Percentiles rank a stretch among this genome's conserved stretches.
phyloP scores from a whole-genome alignment of 2,797 vertebrate species.

The Alauda arvensis region DNA sequence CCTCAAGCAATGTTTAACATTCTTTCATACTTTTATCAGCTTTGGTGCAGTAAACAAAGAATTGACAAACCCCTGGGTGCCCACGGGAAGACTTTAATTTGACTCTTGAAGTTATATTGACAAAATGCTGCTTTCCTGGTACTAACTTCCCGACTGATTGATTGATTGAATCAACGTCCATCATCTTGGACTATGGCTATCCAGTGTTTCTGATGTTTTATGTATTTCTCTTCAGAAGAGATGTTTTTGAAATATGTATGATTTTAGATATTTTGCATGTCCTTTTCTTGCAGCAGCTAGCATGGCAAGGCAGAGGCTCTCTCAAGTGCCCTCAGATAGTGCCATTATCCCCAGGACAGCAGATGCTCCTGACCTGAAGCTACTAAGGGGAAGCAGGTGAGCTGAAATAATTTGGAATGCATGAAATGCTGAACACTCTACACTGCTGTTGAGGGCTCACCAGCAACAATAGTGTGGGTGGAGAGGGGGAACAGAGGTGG shows the following conservation, averaged over 20 bases:
- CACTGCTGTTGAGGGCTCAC: not conserved
- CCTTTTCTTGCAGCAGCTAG: not conserved
- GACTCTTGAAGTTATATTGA: not conserved
- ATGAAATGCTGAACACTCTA: not conserved
- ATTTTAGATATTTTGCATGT: not conserved
- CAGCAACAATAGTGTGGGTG: not conserved
- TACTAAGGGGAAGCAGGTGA: not conserved
- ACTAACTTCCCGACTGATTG: not conserved
- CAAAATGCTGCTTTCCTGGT: not conserved
- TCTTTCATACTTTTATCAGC: not conserved
- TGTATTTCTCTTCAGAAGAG: not conserved
- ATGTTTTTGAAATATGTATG: not conserved
- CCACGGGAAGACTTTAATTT: not conserved
- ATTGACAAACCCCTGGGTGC: not conserved
- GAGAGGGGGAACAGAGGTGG: rapidly evolving
- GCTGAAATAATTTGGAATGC: not conserved
- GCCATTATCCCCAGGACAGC: not conserved
- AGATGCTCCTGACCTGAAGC: not conserved
- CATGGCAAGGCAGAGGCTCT: not conserved
- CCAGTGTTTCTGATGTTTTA: not conserved
- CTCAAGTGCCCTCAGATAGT: not conserved
- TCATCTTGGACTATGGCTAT: not conserved
- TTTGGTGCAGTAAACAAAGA: not conserved
- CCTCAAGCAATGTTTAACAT: not conserved
- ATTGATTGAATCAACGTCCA: not conserved